Percentiles rank a stretch among this genome's conserved stretches.
Conservation (phyloP, 2,888 invertebrate species). For the Phortica okadai region DNA sequence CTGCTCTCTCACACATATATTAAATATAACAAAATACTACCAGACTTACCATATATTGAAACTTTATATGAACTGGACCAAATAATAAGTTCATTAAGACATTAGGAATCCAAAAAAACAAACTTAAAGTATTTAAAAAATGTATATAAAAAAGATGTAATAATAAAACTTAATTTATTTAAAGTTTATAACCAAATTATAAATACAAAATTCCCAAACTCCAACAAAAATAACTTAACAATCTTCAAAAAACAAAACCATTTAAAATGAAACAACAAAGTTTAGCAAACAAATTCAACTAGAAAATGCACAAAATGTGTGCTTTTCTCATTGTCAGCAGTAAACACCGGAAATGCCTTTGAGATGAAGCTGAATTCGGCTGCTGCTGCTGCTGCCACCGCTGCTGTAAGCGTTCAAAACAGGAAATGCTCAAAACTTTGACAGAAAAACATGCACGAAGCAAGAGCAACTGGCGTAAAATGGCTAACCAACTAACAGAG, state of each 20-base stretch:
- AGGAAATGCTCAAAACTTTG: slow-evolving; percentile 24
- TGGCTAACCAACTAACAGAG: background rate
- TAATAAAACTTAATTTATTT: no score
- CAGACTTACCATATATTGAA: no score
- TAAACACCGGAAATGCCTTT: slow-evolving; percentile 24
- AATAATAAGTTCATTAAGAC: no score
- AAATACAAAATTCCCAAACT: background rate
- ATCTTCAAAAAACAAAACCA: background rate
- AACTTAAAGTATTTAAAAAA: no score
- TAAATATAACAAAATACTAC: no score
- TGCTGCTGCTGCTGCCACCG: background rate
- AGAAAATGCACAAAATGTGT: background rate
- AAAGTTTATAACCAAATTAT: no score
- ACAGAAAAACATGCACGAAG: slow-evolving; percentile 17
- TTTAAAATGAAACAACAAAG: background rate
- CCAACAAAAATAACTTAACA: background rate
- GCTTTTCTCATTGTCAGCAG: slow-evolving; percentile 21
- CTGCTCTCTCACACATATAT: no score
- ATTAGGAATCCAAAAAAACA: no score
- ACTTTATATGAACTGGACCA: no score
- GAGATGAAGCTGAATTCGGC: slow-evolving; percentile 7
- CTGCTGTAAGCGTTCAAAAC: slow-evolving; percentile 14
- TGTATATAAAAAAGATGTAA: no score
- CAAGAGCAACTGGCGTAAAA: background rate
- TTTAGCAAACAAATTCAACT: background rate